Evolutionary conservation across 1,140 invertebrate genomes (phyloP).

Genomic region (Meloidogyne chitwoodi): DNA sequence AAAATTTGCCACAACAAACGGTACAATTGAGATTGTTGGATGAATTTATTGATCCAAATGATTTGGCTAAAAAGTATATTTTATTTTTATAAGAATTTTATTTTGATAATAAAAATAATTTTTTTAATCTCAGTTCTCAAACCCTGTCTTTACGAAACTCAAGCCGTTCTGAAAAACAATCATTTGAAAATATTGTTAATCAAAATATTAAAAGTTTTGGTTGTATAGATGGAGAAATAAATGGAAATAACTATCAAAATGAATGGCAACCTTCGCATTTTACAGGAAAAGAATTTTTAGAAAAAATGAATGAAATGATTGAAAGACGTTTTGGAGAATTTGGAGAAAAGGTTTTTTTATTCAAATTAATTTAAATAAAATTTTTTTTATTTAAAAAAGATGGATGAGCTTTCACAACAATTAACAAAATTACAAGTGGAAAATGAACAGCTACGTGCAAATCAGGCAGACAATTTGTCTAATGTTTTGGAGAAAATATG

Average conservation of each 20-base stretch:
- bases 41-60: neutral
- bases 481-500: conserved; percentile 40
- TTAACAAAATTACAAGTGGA: conserved; percentile 22
- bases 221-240: neutral
- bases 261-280: neutral
- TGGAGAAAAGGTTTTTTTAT: neutral
- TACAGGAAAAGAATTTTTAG: neutral
- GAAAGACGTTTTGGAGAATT: conserved; percentile 11
- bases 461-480: conserved; percentile 35
- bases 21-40: neutral
- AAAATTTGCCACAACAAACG: neutral
- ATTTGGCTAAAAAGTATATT: neutral
- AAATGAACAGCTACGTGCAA: conserved; percentile 21
- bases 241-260: neutral
- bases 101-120: neutral
- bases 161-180: neutral
- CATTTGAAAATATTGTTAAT: neutral
- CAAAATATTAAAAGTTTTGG: neutral
- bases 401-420: conserved; percentile 25
- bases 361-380: neutral
- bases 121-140: neutral
- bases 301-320: conserved; percentile 12
- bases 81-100: too few species aligned
- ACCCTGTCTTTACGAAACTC: neutral
- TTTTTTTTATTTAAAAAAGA: neutral